Base-by-base conservation (phyloP, 2,797 vertebrate genomes). In the Siniperca obscura region DNA sequence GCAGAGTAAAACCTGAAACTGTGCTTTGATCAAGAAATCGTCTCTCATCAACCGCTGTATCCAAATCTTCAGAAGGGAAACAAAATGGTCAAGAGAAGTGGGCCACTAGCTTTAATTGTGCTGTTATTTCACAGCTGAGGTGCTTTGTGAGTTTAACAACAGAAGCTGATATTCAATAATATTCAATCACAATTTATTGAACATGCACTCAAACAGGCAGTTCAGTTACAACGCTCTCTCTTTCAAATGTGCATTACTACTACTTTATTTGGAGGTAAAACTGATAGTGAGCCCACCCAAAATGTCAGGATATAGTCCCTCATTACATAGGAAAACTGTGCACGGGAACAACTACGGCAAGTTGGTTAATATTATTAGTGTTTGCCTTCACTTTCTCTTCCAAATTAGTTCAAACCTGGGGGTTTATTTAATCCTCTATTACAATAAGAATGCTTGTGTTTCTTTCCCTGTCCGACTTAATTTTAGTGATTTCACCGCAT, bases 1-100 rank as follows among this genome's bases (percentile, higher is more conserved):
- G 34, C 56, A 64, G 10, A 62, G 44, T 38, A 42, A 70, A 84
- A 65, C 52, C 5, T 62, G 55, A n/a, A 55, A 67, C 25, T 27
- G 53, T 6, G 53, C 22, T 70, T 64, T 78, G 25, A 69, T 71
- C 19, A 50, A 79, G 19, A 70, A 76, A 67, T 12, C 3, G 1
- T 30, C 50, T 57, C 42, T 65, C 17, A 50, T 64, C 21, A 36
- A 36, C 7, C 0, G 6, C 19, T 34, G 14, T 8, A 52, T 76
- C 7, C 11, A 40, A 59, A 79, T 46, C 61, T 62, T 78, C 13
- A 77, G 30, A 67, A 10, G 13, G 50, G 6, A 79, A 34, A 78
- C 8, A 38, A 67, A 62, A 61, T 11, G 12, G 22, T 46, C 14
- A 34, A 44, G 36, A 60, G 7, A 44, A n/a, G 17, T 12, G 42